These are phyloP conservation scores for Malacosoma neustria DNA, from an alignment of 2,888 invertebrate species.

Conservation along the genomic window DNA sequence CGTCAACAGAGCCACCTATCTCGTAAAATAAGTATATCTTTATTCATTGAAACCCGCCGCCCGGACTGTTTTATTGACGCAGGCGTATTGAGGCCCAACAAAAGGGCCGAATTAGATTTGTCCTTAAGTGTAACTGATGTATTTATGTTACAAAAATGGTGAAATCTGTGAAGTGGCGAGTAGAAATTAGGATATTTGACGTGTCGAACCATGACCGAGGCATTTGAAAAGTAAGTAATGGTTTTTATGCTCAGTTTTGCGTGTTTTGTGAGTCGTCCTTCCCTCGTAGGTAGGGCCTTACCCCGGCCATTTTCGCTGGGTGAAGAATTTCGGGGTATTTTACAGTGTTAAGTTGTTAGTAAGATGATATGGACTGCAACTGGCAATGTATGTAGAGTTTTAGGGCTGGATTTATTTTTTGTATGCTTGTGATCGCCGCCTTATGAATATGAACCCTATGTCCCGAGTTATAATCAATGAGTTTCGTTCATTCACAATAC, in stretches of 20 bases:
- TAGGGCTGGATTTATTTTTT: not conserved
- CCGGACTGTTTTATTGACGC: slow-evolving; percentile 66
- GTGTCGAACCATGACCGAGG: slow-evolving; percentile 93
- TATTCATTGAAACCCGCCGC: slow-evolving; percentile 67
- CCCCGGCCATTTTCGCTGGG: slow-evolving; percentile 68
- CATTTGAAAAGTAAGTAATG: slow-evolving; percentile 89
- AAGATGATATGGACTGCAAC: slow-evolving; percentile 7
- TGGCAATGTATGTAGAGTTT: not conserved
- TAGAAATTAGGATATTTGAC: slow-evolving; percentile 88
- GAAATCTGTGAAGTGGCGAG: slow-evolving; percentile 87
- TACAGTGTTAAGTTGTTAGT: slow-evolving; percentile 25
- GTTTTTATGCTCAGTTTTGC: slow-evolving; percentile 43
- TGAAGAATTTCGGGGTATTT: slow-evolving; percentile 36
- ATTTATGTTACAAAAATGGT: slow-evolving; percentile 89
- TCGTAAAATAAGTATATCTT: slow-evolving; percentile 33
- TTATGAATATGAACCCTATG: slow-evolving; percentile 47
- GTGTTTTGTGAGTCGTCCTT: slow-evolving; percentile 48
- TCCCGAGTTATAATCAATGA: slow-evolving; percentile 65
- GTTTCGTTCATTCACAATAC: slow-evolving; percentile 67
- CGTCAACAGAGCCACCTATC: slow-evolving; percentile 66
- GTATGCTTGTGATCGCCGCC: slow-evolving; percentile 50
- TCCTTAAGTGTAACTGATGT: slow-evolving; percentile 77
- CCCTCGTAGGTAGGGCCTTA: slow-evolving; percentile 55
- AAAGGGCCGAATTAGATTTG: slow-evolving; percentile 70
- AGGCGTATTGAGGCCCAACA: slow-evolving; percentile 71